Base-by-base conservation (phyloP, 2,888 invertebrate genomes). In the Drosophila paranaensis region DNA sequence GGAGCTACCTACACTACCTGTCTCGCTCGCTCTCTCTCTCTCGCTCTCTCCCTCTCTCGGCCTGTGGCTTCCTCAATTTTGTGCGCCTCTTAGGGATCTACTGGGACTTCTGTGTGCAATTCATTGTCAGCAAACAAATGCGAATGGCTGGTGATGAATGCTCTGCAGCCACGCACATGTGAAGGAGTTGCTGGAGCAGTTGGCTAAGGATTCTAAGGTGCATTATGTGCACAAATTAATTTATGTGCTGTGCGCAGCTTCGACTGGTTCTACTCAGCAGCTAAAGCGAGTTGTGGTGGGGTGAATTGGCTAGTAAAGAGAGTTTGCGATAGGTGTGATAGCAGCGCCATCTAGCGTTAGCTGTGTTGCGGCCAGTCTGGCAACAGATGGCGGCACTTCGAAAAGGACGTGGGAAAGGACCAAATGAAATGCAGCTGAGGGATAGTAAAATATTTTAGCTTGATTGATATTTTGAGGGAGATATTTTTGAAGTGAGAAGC, bases 101-200 rank as follows among this genome's bases (percentile, higher is more conserved):
- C 65, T 53, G 33, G 16, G 40, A 62, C 43, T 63, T 71, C 70
- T 79, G 75, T 77, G 73, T 71, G 83, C 90, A 87, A 88, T 86
- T 86, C 89, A 88, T 90, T 90, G 90, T 91, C 88, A 90, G 90
- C 90, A 88, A 89, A 86, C 90, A 90, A 90, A 90, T 88, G 78
- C 89, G 84, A 78, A 60, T 66, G 67, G 73, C 77, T 51, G 50
- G 84, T 92, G 91, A 91, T 91, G 90, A 90, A 92, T 91, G 91
- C 91, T 58, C 70, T 43, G 50, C 75, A 78, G 78, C 91, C 91
- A 91, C 92, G 91, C 91, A 85, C 78, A 80, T 57, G 56, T 27
- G 79, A 71, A 81, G 71, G 55, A 75, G 68, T 45, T 30, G 43
- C 4, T 25, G 45, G 8, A 33, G 14, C 16, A 20, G 16, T 16